Evolutionary conservation across 2,113 vertebrate species (phyloP), one percentile per base, ranked within the genome.

Genomic region (Anthoscopus minutus): DNA sequence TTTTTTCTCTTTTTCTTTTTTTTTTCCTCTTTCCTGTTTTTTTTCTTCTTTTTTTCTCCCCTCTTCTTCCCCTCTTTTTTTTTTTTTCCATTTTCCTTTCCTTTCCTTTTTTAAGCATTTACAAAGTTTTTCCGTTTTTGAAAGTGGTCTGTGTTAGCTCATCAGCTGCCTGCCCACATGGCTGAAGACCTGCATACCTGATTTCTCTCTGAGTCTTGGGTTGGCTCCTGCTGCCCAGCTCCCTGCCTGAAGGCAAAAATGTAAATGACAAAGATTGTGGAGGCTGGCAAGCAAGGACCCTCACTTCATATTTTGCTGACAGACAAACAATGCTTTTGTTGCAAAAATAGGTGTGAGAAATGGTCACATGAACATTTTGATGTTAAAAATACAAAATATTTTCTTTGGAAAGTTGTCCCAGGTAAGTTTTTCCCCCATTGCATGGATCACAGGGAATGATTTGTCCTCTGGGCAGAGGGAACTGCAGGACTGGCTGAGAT

Each of bases 41-140:
- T 2, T 7, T 6, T 12, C 2, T 2, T 5, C 20, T 10, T 11
- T 19, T 2, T 21, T 3, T 1, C 2, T 19, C 16, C 33, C 20
- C 25, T 28, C 13, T 50, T 12, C 13, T 6, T 3, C 7, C 1
- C 1, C 2, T 18, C 3, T 25, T 9, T 17, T 5, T 3, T 2
- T 17, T 6, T 9, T 5, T 2, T 40, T 5, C n/a, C n/a, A n/a
- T 18, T 15, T 30, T 2, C n/a, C 5, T 60, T 81, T 31, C 3
- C 12, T 27, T 25, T 35, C 31, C 4, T 8, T 8, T 17, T 58
- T 38, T 45, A 42, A 18, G 13, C 19, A 2, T 53, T 86, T 40
- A 33, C 8, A 45, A 35, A 77, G 3, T 51, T 77, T 17, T 27
- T 70, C 27, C 5, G 15, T 30, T 61, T 70, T 31, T 31, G 38